phyloP scores from a whole-genome alignment of 2,113 vertebrate genomes.

The Cnemophilus loriae region DNA sequence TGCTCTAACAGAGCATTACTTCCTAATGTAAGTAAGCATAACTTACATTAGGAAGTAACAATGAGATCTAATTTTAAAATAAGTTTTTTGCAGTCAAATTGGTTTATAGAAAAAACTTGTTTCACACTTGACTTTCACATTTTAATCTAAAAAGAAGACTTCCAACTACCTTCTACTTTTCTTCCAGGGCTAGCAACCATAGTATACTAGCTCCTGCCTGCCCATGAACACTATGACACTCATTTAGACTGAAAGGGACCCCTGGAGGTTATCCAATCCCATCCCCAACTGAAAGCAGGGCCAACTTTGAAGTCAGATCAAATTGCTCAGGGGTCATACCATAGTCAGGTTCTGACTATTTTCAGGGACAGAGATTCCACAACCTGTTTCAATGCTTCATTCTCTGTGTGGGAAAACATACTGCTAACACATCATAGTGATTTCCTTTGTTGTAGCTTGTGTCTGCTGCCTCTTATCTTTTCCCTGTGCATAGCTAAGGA shows the following conservation, averaged over 20 bases:
- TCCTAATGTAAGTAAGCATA: too few species aligned
- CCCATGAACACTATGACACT: neutral
- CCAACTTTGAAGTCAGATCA: conserved; percentile 26
- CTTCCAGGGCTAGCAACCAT: neutral
- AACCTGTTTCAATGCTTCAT: neutral
- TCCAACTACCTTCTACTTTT: neutral
- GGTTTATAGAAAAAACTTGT: neutral
- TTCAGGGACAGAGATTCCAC: neutral
- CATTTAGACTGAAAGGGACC: conserved; percentile 5
- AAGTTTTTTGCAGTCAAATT: neutral
- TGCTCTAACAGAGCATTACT: neutral
- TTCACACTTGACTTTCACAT: neutral
- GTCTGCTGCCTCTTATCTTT: neutral
- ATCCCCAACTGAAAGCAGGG: neutral
- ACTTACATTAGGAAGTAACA: neutral
- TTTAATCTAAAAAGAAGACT: neutral
- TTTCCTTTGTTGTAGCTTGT: neutral
- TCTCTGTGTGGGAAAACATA: neutral
- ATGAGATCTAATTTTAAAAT: neutral
- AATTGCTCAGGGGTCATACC: neutral
- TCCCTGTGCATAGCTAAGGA: neutral
- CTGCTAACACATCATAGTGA: neutral
- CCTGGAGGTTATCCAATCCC: conserved; percentile 10
- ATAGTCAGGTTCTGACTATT: neutral
- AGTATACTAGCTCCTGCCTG: neutral